These are phyloP conservation scores for Trissolcus brochymenae DNA, from an alignment of 2,888 invertebrate species.

Conservation along the genomic window DNA sequence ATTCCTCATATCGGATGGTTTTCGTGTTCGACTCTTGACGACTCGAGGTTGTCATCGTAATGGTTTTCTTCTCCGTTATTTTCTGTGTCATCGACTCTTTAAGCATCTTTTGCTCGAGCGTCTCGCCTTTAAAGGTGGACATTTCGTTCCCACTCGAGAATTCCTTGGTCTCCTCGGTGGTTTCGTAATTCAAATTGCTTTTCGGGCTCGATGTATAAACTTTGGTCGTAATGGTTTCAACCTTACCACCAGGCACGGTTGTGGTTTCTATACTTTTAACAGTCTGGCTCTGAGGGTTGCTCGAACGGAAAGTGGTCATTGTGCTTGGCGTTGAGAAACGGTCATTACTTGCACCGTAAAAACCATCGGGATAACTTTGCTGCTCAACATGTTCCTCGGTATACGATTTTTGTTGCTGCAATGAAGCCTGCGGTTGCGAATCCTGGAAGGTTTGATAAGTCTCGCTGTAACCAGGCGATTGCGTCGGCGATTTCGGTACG, in stretches of 20 bases:
- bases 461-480: slow-evolving; percentile 25
- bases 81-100: slow-evolving; percentile 84
- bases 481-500: slow-evolving; percentile 59
- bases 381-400: slow-evolving; percentile 58
- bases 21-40: slow-evolving; percentile 79
- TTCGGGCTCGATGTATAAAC: slow-evolving; percentile 80
- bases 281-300: slow-evolving; percentile 63
- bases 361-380: slow-evolving; percentile 57
- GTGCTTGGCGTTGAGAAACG: slow-evolving; percentile 61
- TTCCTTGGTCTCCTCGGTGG: slow-evolving; percentile 78
- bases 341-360: slow-evolving; percentile 56
- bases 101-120: slow-evolving; percentile 82
- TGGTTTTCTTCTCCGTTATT: slow-evolving; percentile 82
- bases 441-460: slow-evolving; percentile 49
- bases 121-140: slow-evolving; percentile 75
- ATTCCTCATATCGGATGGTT: slow-evolving; percentile 72
- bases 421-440: slow-evolving; percentile 50
- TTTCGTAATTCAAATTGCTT: slow-evolving; percentile 78
- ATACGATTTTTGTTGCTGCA: slow-evolving; percentile 58
- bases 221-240: slow-evolving; percentile 79
- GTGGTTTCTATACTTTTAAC: slow-evolving; percentile 76
- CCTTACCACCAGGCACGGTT: slow-evolving; percentile 79
- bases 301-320: slow-evolving; percentile 68
- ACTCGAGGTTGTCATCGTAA: slow-evolving; percentile 81
- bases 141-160: slow-evolving; percentile 78